A percentile compares a stretch with the other conserved stretches of the same genome.
phyloP scores from a whole-genome alignment of 2,113 vertebrate genomes.

The Calyptommatus sinebrachiatus region DNA sequence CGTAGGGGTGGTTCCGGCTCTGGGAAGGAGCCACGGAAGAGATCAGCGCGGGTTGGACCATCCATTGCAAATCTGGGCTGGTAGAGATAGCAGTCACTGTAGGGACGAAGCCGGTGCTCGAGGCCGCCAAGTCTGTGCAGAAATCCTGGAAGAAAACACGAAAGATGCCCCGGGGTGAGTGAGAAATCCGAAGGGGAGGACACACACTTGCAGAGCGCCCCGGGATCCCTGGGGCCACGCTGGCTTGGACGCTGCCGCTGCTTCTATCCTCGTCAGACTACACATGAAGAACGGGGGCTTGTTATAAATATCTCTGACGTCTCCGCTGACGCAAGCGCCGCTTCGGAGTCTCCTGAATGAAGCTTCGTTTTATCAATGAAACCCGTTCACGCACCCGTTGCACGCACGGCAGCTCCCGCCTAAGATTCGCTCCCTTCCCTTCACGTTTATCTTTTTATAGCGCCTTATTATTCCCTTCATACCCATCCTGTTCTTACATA shows the following conservation, averaged over 20 bases:
- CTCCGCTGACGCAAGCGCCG: slow-evolving; percentile 91
- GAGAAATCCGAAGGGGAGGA: slow-evolving; percentile 8
- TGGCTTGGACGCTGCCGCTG: slow-evolving; percentile 49
- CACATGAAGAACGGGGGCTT: slow-evolving; percentile 78
- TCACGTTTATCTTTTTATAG: not conserved
- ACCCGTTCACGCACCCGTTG: slow-evolving; percentile 84
- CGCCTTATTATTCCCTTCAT: no score
- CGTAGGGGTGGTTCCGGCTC: slow-evolving; percentile 81
- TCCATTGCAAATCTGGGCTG: slow-evolving; percentile 88
- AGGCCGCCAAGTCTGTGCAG: slow-evolving; percentile 80
- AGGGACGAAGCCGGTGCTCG: slow-evolving; percentile 87
- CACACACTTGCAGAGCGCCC: not conserved
- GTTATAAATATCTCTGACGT: slow-evolving; percentile 95
- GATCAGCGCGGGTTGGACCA: slow-evolving; percentile 88
- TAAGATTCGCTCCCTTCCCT: slow-evolving; percentile 2
- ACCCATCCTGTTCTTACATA: not conserved
- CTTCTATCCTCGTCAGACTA: slow-evolving; percentile 63
- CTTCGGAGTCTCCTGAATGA: slow-evolving; percentile 99
- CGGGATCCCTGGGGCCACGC: slow-evolving; percentile 44
- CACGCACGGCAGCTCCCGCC: slow-evolving; percentile 25
- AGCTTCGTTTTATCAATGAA: slow-evolving; percentile 96
- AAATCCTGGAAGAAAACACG: slow-evolving; percentile 78
- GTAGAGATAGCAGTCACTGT: slow-evolving; percentile 89
- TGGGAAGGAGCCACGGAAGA: slow-evolving; percentile 86
- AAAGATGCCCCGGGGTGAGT: slow-evolving; percentile 32